Evolutionary conservation across 2,888 invertebrate genomes (phyloP).

Genomic region (Aplocera efformata): DNA sequence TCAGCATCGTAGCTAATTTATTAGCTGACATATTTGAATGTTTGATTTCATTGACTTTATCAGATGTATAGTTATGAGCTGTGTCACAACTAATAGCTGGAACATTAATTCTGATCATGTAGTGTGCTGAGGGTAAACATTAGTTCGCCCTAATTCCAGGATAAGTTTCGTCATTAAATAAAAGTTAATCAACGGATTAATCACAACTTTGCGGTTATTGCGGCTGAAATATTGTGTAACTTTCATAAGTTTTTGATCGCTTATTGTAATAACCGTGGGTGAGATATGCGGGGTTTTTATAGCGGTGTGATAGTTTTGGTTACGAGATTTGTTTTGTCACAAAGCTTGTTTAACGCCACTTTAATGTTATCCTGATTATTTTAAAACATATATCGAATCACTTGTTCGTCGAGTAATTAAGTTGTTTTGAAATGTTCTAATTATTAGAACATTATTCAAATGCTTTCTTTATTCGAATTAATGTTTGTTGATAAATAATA

Average conservation of each 20-base stretch:
- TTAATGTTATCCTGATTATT: too few species aligned
- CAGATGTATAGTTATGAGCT: conserved; percentile 1
- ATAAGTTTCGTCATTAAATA: conserved; percentile 27
- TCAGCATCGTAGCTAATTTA: too few species aligned
- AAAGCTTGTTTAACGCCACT: too few species aligned
- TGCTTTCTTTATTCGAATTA: too few species aligned
- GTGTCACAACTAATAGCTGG: conserved; percentile 13
- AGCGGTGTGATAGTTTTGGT: background rate
- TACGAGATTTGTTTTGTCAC: background rate
- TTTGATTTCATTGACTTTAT: too few species aligned
- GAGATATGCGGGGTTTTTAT: background rate
- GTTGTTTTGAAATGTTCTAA: too few species aligned
- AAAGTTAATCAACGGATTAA: conserved; percentile 32
- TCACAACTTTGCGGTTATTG: conserved; percentile 27
- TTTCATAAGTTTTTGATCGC: conserved; percentile 26
- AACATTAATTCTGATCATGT: conserved; percentile 28
- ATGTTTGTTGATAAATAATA: too few species aligned
- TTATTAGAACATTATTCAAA: too few species aligned
- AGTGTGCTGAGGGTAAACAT: conserved; percentile 20
- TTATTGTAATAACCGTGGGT: conserved; percentile 1
- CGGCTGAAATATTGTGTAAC: conserved; percentile 28
- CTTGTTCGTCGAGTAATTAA: too few species aligned
- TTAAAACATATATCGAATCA: too few species aligned
- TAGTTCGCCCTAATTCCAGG: conserved; percentile 20
- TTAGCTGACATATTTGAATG: too few species aligned